phyloP scores from a whole-genome alignment of 1,140 invertebrate species.

The Propsilocerus akamusi region DNA sequence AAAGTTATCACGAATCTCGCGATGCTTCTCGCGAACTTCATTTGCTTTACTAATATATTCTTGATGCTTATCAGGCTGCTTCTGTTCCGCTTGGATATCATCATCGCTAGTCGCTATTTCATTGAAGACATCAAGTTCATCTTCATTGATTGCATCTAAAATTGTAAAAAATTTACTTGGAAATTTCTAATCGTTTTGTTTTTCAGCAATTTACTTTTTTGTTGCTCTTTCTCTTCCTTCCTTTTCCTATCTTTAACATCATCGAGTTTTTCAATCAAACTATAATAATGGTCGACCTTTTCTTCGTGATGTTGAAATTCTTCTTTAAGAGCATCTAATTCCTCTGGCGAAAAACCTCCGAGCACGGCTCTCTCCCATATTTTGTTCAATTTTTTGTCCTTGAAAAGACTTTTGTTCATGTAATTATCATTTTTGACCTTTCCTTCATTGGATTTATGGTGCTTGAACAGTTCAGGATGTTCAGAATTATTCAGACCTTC shows the following conservation, averaged over 20 bases:
- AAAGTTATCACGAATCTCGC: conserved; percentile 59
- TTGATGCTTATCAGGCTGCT: conserved; percentile 22
- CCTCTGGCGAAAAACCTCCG: conserved; percentile 64
- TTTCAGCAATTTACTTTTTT: conserved; percentile 49
- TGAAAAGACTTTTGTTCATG: conserved; percentile 59
- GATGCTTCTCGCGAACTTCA: conserved; percentile 54
- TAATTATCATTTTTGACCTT: conserved; percentile 20
- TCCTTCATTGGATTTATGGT: neutral
- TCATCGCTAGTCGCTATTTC: conserved; percentile 24
- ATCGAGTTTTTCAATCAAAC: conserved; percentile 50
- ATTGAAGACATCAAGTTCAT: conserved; percentile 40
- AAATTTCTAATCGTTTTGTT: neutral
- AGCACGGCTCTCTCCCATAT: conserved; percentile 78
- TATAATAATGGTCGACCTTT: conserved; percentile 79
- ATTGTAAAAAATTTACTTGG: conserved; percentile 1
- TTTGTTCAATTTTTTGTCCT: conserved; percentile 77
- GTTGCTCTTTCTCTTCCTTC: conserved; percentile 27
- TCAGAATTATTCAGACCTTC: conserved; percentile 24
- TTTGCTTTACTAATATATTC: conserved; percentile 44
- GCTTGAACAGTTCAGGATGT: neutral
- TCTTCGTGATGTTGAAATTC: conserved; percentile 86
- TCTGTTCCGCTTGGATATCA: conserved; percentile 16
- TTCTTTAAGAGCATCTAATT: conserved; percentile 65
- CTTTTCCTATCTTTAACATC: conserved; percentile 20
- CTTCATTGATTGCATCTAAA: conserved; percentile 38